Evolutionary conservation across 1,140 invertebrate genomes (phyloP).

Genomic region (Pectinophora gossypiella): DNA sequence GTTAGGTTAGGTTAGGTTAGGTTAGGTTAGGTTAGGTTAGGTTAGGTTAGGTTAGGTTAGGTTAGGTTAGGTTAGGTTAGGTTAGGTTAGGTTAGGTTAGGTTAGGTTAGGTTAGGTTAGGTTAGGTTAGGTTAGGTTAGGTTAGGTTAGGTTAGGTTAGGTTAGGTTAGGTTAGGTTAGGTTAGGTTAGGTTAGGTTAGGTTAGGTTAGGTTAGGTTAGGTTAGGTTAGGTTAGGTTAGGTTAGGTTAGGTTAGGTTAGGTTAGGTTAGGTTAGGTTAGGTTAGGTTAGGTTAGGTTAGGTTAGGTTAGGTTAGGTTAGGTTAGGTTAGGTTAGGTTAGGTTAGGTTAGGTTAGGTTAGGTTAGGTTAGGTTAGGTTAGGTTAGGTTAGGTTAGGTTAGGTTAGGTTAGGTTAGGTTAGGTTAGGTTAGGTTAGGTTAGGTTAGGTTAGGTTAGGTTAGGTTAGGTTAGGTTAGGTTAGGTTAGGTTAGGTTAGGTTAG

Average conservation of each 20-base stretch:
- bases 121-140: conserved; percentile 26
- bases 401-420: conserved; percentile 28
- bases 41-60: conserved; percentile 28
- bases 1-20: conserved; percentile 11
- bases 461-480: conserved; percentile 29
- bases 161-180: conserved; percentile 19
- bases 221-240: conserved; percentile 23
- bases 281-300: conserved; percentile 18
- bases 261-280: conserved; percentile 22
- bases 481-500: conserved; percentile 22
- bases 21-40: conserved; percentile 25
- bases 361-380: conserved; percentile 34
- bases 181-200: conserved; percentile 23
- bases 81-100: conserved; percentile 37
- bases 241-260: conserved; percentile 17
- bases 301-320: conserved; percentile 25
- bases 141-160: conserved; percentile 22
- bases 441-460: conserved; percentile 26
- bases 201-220: conserved; percentile 24
- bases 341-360: conserved; percentile 26
- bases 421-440: conserved; percentile 31
- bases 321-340: conserved; percentile 16
- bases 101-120: conserved; percentile 33
- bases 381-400: conserved; percentile 34
- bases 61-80: conserved; percentile 38